phyloP scores from a whole-genome alignment of 35 echinoderm and acorn worm species.

The Lytechinus pictus region DNA sequence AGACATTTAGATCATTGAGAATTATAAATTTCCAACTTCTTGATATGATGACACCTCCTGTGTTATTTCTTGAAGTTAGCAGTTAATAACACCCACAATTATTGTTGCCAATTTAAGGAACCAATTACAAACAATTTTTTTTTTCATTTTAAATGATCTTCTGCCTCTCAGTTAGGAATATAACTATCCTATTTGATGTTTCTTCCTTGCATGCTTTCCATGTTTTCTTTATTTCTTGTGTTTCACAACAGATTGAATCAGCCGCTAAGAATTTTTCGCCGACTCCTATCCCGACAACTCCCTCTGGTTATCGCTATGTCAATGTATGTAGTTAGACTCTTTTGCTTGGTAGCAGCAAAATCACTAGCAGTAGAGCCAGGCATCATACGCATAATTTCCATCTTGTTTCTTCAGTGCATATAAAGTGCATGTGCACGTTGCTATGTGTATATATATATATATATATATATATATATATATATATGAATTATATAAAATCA shows the following conservation, averaged over 20 bases:
- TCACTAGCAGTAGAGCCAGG: neutral
- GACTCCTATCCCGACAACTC: neutral
- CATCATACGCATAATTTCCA: neutral
- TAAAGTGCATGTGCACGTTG: neutral
- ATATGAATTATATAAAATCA: neutral
- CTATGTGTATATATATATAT: neutral
- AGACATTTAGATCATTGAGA: no score
- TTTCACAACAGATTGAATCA: constrained; percentile 16
- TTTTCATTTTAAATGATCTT: no score
- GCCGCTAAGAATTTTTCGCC: constrained; percentile 5
- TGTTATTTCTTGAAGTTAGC: no score
- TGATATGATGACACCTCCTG: no score
- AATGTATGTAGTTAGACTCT: constrained; percentile 38
- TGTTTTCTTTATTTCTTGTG: neutral
- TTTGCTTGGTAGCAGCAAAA: neutral
- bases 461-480: neutral
- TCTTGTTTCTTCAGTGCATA: neutral
- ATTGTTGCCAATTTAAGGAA: no score
- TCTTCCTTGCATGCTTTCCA: neutral
- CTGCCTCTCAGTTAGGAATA: no score
- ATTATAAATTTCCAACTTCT: no score
- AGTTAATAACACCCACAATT: no score
- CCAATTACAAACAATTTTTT: no score
- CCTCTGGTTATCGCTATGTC: neutral
- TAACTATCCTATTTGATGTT: neutral